Evolutionary conservation across 2,113 vertebrate genomes (phyloP), one percentile per base, ranked within the genome.

Genomic region (Mionectes macconnelli): DNA sequence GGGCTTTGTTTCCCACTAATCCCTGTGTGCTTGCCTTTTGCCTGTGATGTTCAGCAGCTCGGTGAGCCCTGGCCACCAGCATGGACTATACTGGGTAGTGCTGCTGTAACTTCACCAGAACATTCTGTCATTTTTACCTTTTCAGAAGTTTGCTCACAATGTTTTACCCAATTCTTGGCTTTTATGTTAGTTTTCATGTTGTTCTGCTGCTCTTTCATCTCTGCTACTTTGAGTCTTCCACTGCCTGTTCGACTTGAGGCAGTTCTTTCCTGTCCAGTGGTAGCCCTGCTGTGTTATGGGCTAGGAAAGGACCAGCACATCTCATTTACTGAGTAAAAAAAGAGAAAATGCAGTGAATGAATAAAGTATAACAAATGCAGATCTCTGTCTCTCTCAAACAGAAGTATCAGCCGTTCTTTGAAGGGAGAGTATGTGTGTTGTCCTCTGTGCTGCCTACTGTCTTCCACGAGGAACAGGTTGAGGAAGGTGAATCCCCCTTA

Each of bases 1-100:
- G 9, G 45, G 67, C 67, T 95, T 91, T 94, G 72, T 80, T 88
- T 80, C 45, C 75, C 40, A 9, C 60, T 95, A 80, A 92, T 82
- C 63, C 57, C 63, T 3, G 0, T 12, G 56, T 13, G 35, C 40
- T 78, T 63, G 24, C 73, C 81, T 81, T 62, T 79, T 55, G 39
- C 62, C 25, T 33, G 28, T 60, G 90, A 67, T 47, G 35, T 24
- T 92, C 50, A 74, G 64, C 53, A 75, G 78, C 37, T 64, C 37
- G 66, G 52, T 64, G n/a, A 60, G 90, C 57, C 21, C 57, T 52
- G 81, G 74, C 64, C 60, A 55, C 56, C 74, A 70, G 60, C 1
- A 0, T 27, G 68, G 47, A 15, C 44, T 42, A 35, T 35, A 30
- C 60, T n/a, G 27, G 59, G 12, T 37, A 77, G 28, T 19, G 6